Conservation (phyloP, 1,140 invertebrate species). For the Drosophila melanica region DNA sequence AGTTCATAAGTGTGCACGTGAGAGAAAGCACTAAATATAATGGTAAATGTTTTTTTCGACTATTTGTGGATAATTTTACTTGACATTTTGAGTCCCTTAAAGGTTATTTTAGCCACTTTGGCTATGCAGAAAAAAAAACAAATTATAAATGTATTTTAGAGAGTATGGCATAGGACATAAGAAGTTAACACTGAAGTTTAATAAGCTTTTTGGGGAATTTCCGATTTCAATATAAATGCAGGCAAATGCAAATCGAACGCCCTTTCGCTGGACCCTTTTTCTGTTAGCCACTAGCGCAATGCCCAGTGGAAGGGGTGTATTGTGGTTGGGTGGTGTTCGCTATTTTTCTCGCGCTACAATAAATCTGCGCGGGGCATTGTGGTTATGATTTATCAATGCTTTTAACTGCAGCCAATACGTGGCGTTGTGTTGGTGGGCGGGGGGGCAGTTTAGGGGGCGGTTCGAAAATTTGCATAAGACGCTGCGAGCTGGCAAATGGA, state of each 20-base stretch:
- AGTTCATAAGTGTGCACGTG: no score
- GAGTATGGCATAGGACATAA: no score
- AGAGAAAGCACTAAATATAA: no score
- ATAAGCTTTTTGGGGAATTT: constrained; percentile 9
- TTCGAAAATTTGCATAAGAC: constrained; percentile 68
- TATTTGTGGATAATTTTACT: no score
- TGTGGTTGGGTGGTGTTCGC: constrained; percentile 6
- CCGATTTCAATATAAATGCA: constrained; percentile 3
- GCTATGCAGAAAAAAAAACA: no score
- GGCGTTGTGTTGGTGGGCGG: not conserved
- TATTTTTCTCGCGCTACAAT: constrained; percentile 19
- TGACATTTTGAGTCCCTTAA: no score
- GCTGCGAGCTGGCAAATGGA: constrained; percentile 55
- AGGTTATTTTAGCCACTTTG: no score
- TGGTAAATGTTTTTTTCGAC: no score
- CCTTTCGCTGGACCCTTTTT: constrained; percentile 1
- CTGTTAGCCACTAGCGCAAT: not conserved
- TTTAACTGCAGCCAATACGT: constrained; percentile 71
- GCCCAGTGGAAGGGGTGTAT: not conserved
- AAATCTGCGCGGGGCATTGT: constrained; percentile 56
- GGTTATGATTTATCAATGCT: constrained; percentile 82
- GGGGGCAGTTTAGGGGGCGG: not conserved
- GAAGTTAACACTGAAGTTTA: no score
- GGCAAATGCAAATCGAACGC: constrained; percentile 30
- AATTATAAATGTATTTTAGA: no score